Base-by-base conservation (phyloP, 2,113 vertebrate genomes). In the Myotis davidii region DNA sequence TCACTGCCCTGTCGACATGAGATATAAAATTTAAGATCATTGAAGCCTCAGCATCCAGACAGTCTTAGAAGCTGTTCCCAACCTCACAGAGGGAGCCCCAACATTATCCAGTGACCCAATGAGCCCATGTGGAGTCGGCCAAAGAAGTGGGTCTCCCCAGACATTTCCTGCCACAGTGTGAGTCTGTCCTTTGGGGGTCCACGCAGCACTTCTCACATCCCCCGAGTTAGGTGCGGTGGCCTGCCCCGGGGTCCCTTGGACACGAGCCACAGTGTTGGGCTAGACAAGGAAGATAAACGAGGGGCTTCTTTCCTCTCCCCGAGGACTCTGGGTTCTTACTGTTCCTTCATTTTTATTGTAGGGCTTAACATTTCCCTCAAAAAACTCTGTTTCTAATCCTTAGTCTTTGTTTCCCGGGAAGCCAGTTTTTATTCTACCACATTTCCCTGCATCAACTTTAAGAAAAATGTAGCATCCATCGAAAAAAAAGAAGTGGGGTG, bases 391-490 rank as follows among this genome's bases (percentile, higher is more conserved):
- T 96, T 96, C 95, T 96, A 97, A 97, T 91, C 67, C 59, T 65
- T 96, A 85, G 29, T 89, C 90, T 94, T 93, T 97, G 79, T 97
- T 97, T 97, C 73, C 97, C 88, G 81, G 92, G 95, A 97, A 96
- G 48, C 79, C 67, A 48, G 52, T 96, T 97, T 97, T 97, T 94
- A 96, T 83, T 84, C 79, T 42, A 91, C 90, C 88, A 81, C 27
- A 85, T 97, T 98, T 98, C 93, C 61, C 94, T 95, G 73, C 95
- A 96, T 92, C 96, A 97, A 95, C 70, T 92, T 95, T 74, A 93
- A 96, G 92, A 92, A 97, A 98, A 97, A 97, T 69, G 69, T 89
- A 97, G 34, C 85, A 95, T 98, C 90, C 95, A 89, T 93, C 29
- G 45, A 48, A 48, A 85, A 56, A 72, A 78, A 91, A 70, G 96